These are phyloP conservation scores for Hyles euphorbiae DNA, from an alignment of 1,140 invertebrate genomes.

Conservation along the genomic window DNA sequence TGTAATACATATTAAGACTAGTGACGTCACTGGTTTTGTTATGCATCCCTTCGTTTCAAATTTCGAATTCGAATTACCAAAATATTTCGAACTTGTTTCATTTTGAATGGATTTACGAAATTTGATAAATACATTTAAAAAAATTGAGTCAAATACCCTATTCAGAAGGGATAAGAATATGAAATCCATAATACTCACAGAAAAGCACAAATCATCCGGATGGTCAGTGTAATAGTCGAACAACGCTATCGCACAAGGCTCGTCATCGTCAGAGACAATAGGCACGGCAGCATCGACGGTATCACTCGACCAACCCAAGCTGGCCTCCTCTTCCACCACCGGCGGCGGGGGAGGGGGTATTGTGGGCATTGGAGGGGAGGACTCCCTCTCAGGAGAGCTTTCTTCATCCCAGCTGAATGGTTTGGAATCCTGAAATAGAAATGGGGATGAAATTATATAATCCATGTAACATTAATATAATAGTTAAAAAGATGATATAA, in stretches of 20 bases:
- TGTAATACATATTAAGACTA: too few species aligned
- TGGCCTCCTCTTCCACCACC: slow-evolving; percentile 58
- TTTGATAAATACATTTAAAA: too few species aligned
- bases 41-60: too few species aligned
- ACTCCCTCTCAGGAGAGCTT: slow-evolving; percentile 44
- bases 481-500: too few species aligned
- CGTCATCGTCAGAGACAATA: slow-evolving; percentile 27
- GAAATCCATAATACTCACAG: slow-evolving; percentile 71
- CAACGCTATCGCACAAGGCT: slow-evolving; percentile 82
- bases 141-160: too few species aligned
- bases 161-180: too few species aligned
- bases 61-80: too few species aligned
- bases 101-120: too few species aligned
- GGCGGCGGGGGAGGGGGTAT: slow-evolving; percentile 85
- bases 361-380: slow-evolving; percentile 85
- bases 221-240: slow-evolving; percentile 84
- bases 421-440: slow-evolving; percentile 39
- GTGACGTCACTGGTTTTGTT: too few species aligned
- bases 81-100: too few species aligned
- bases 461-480: too few species aligned
- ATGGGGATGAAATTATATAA: too few species aligned
- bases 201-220: slow-evolving; percentile 83
- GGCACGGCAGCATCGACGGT: slow-evolving; percentile 3
- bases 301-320: slow-evolving; percentile 37
- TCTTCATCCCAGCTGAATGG: slow-evolving; percentile 46